Percentiles rank a stretch among this genome's conserved stretches.
phyloP scores from a whole-genome alignment of 2,888 invertebrate genomes.

The Bimastos eiseni region DNA sequence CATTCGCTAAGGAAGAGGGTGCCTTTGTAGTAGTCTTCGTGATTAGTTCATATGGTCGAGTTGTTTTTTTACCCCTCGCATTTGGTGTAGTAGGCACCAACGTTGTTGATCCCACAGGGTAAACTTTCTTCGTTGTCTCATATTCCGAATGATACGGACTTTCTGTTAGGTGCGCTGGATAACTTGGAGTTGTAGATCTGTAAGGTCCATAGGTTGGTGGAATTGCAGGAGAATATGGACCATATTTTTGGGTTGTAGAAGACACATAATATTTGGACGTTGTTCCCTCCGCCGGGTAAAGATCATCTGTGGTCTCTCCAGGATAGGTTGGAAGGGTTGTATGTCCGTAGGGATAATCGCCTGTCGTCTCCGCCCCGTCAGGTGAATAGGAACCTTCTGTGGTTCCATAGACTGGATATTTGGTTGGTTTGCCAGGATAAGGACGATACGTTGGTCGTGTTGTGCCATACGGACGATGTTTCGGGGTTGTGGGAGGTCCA shows the following conservation, averaged over 20 bases:
- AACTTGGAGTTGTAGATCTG: no score
- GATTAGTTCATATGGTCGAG: not conserved
- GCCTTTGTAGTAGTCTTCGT: not conserved
- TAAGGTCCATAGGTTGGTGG: no score
- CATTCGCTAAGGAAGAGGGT: not conserved
- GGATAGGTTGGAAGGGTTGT: not conserved
- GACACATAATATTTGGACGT: not conserved
- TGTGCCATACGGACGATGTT: no score
- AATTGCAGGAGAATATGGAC: no score
- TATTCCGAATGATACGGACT: no score
- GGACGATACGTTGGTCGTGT: not conserved
- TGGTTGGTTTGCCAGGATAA: not conserved
- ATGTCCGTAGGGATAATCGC: not conserved
- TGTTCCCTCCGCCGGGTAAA: not conserved
- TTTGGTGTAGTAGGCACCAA: no score
- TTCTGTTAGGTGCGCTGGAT: no score
- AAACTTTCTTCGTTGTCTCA: no score
- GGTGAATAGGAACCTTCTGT: not conserved
- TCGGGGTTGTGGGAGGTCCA: no score
- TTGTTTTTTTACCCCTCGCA: not conserved
- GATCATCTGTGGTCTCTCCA: not conserved
- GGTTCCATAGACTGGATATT: not conserved
- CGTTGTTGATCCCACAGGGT: no score
- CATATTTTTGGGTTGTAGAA: no score
- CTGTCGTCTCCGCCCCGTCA: not conserved